Evolutionary conservation across 2,797 vertebrate genomes (phyloP), one percentile per base, ranked within the genome.

Genomic region (Sphenopsis melanotis): DNA sequence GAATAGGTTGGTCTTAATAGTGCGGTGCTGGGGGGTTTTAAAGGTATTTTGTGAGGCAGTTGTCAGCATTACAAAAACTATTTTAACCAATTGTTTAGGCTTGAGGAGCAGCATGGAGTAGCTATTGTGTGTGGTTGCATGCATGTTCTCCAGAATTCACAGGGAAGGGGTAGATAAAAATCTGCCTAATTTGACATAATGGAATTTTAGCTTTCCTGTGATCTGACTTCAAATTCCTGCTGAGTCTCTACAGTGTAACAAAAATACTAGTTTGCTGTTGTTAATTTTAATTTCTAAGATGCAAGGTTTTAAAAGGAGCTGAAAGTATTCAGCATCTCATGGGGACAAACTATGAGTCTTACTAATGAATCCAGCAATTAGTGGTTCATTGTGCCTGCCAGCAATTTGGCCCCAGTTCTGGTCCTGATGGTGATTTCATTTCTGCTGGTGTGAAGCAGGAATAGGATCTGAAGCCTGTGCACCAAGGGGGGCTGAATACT

Each of bases 281-380:
- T 94, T 96, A 93, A 95, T 96, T 97, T 88, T 94, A 86, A 94
- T 95, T 97, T 96, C 77, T 74, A 74, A 94, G 94, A 95, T 50
- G 44, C 59, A 72, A 66, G 87, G 66, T 92, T 95, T 92, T 90
- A 75, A 96, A 95, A 95, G 83, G 63, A 97, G 36, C 87, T 91
- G 80, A 81, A 95, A 94, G 87, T 90, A 63, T 89, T 95, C 89
- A 81, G 50, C 84, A 68, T 96, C 96, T 96, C 95, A 90, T 87
- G 93, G 91, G 94, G 92, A 94, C 91, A 93, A 94, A 84, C 94
- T 94, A 91, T 95, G 93, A 95, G 87, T 90, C 87, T 96, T 96
- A 90, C 95, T 97, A 96, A 96, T 96, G 95, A 95, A 95, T 95
- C 92, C 87, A 94, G 92, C 92, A 96, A 95, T 96, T 96, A 96